phyloP scores from a whole-genome alignment of 2,797 vertebrate genomes.

The Anas bernieri region DNA sequence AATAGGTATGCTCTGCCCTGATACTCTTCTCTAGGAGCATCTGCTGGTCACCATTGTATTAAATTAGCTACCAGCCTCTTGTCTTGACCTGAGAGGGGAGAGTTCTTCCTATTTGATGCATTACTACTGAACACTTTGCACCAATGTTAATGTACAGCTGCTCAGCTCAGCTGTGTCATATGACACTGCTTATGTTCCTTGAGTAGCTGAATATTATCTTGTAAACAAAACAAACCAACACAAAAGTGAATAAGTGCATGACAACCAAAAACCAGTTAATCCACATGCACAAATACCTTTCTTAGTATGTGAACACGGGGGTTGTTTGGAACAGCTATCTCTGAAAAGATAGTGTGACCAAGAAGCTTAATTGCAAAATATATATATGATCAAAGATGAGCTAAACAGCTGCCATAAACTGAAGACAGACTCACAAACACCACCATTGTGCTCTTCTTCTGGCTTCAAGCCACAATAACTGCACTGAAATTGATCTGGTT shows the following conservation, averaged over 20 bases:
- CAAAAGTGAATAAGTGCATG: background rate
- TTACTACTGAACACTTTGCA: background rate
- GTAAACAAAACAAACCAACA: slow-evolving; percentile 54
- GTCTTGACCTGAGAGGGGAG: background rate
- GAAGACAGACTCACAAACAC: slow-evolving; percentile 39
- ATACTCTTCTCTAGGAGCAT: background rate
- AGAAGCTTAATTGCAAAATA: slow-evolving; percentile 61
- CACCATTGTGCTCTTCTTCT: slow-evolving; percentile 22
- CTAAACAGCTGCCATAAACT: slow-evolving; percentile 60
- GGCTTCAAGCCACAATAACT: slow-evolving; percentile 46
- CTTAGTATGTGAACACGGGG: background rate
- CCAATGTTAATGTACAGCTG: slow-evolving; percentile 23
- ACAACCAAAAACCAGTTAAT: slow-evolving; percentile 47
- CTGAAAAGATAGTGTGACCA: slow-evolving; percentile 53
- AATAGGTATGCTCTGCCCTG: background rate
- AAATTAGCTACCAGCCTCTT: background rate
- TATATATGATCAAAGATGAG: slow-evolving; percentile 61
- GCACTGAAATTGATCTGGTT: slow-evolving; percentile 27
- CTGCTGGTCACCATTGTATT: slow-evolving; percentile 5
- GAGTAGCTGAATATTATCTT: slow-evolving; percentile 46
- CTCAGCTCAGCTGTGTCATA: slow-evolving; percentile 47
- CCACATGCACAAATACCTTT: slow-evolving; percentile 56
- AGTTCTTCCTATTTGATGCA: background rate
- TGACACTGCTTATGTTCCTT: slow-evolving; percentile 19
- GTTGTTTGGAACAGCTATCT: slow-evolving; percentile 42